Conservation (phyloP, 2,888 invertebrate genomes). For the Bellardia pandia region DNA sequence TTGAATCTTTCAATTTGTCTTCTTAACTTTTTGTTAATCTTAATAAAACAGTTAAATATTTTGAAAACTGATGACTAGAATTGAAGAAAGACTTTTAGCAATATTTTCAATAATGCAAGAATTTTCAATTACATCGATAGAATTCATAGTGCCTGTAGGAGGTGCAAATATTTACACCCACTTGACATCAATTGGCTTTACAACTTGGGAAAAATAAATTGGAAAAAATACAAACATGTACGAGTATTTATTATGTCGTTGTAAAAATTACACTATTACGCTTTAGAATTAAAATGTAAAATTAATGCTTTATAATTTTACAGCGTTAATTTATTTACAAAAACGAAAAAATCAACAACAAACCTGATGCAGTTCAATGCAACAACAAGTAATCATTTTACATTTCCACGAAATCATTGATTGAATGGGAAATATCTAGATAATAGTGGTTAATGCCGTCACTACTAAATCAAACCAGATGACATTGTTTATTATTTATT, state of each 20-base stretch:
- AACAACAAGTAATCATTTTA: conserved; percentile 26
- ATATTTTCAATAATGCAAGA: too few relatives aligned
- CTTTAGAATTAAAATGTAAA: not conserved
- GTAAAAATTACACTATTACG: conserved; percentile 11
- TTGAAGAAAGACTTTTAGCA: too few relatives aligned
- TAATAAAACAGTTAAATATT: too few relatives aligned
- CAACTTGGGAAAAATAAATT: too few relatives aligned
- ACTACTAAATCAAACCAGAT: conserved; percentile 32
- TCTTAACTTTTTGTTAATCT: too few relatives aligned
- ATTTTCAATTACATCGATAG: too few relatives aligned
- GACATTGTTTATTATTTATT: conserved; percentile 42
- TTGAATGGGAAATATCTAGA: conserved; percentile 52
- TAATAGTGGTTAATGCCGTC: conserved; percentile 32
- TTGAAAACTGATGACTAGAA: too few relatives aligned
- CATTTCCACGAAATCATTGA: conserved; percentile 25
- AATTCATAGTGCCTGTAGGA: too few relatives aligned
- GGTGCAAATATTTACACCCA: not conserved
- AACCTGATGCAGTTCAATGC: not conserved
- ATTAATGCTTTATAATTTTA: not conserved
- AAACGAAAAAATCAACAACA: not conserved
- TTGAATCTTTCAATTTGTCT: too few relatives aligned
- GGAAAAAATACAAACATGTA: not conserved
- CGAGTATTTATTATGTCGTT: not conserved
- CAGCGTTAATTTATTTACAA: not conserved
- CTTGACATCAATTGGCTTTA: not conserved